These are phyloP conservation scores for Capromys pilorides DNA, from an alignment of 2,797 vertebrate species.

Conservation along the genomic window DNA sequence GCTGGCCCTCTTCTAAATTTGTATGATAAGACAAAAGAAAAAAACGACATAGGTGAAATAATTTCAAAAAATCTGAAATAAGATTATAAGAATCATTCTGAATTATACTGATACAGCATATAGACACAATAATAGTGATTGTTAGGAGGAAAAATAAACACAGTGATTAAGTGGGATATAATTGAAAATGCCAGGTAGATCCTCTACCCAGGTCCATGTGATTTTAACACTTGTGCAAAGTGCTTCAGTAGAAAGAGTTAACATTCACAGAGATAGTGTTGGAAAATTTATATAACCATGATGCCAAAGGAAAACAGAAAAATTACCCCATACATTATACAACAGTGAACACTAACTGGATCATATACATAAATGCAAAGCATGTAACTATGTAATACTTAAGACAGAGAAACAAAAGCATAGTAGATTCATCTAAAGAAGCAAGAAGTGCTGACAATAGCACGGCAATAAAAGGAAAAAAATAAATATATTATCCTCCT, in stretches of 20 bases:
- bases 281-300: background rate
- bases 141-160: background rate
- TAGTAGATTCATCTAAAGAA: background rate
- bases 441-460: background rate
- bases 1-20: background rate
- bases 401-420: background rate
- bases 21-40: background rate
- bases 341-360: background rate
- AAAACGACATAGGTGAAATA: background rate
- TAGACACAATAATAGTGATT: background rate
- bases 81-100: background rate
- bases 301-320: background rate
- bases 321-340: background rate
- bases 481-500: background rate
- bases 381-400: background rate
- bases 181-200: background rate
- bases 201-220: background rate
- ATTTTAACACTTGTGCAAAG: background rate
- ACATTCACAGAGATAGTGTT: background rate
- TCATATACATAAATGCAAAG: background rate
- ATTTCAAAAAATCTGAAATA: background rate
- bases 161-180: background rate
- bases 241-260: background rate
- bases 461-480: background rate
- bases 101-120: background rate